Conservation (phyloP, 2,888 invertebrate genomes). For the Patella ulyssiponensis region DNA sequence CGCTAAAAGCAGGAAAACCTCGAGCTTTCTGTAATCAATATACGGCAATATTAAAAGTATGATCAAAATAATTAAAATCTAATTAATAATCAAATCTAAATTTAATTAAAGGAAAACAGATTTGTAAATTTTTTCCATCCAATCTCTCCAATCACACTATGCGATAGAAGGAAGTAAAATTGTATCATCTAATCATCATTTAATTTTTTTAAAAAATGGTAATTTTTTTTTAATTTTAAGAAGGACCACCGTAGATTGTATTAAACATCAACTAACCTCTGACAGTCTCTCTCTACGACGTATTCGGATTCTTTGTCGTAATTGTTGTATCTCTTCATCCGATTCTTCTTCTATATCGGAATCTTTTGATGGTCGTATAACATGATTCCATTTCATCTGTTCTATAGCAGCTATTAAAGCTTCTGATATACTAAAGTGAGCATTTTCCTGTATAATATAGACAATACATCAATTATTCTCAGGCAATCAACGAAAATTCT, state of each 20-base stretch:
- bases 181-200: too few relatives aligned
- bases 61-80: too few relatives aligned
- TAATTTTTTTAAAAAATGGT: too few relatives aligned
- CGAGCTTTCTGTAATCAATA: constrained; percentile 59
- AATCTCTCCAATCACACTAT: too few relatives aligned
- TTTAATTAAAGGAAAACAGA: constrained; percentile 18
- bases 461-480: too few relatives aligned
- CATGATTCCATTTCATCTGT: constrained; percentile 72
- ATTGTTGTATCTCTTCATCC: constrained; percentile 76
- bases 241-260: too few relatives aligned
- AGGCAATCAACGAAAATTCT: not conserved
- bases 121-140: too few relatives aligned
- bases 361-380: constrained; percentile 47
- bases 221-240: too few relatives aligned
- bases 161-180: too few relatives aligned
- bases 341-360: constrained; percentile 30
- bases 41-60: too few relatives aligned
- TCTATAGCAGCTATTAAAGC: constrained; percentile 88
- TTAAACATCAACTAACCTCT: constrained; percentile 53
- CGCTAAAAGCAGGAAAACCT: constrained; percentile 66
- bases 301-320: constrained; percentile 79
- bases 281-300: constrained; percentile 73
- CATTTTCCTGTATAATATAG: constrained; percentile 79
- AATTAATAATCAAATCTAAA: too few relatives aligned
- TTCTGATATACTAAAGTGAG: constrained; percentile 88